Conservation (phyloP, 2,797 vertebrate genomes). For the Molossus alvarezi region DNA sequence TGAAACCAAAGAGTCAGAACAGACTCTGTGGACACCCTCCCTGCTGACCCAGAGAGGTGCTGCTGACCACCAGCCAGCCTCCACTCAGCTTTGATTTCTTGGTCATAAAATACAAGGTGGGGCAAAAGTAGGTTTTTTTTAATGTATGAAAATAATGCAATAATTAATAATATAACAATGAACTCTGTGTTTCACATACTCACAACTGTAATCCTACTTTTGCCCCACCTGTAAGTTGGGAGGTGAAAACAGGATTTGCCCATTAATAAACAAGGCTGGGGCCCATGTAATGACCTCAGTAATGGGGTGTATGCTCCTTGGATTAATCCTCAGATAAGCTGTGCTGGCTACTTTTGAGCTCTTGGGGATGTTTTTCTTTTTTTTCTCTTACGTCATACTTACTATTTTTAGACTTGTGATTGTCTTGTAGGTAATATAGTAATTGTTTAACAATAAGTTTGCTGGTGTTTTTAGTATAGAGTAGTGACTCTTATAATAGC, state of each 20-base stretch:
- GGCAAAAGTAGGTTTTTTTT: not conserved
- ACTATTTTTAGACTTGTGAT: conserved; percentile 20
- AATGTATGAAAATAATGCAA: not conserved
- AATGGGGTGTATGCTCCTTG: not conserved
- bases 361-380: conserved; percentile 54
- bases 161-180: not conserved
- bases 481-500: conserved; percentile 15
- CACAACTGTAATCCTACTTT: not conserved
- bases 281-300: not conserved
- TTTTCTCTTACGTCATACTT: not conserved
- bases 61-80: not conserved
- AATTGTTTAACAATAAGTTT: conserved; percentile 45
- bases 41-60: not conserved
- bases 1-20: not conserved
- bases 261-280: not conserved
- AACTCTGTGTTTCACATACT: not conserved
- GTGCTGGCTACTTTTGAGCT: not conserved
- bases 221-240: not conserved
- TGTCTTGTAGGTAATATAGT: conserved; percentile 38
- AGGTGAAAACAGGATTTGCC: not conserved
- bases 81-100: not conserved
- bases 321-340: not conserved
- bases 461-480: not conserved
- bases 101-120: conserved; percentile 14
- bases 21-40: not conserved